Evolutionary conservation across 30 jellyfish, hydroid and myxozoan genomes (phyloP), one percentile per base, ranked within the genome.

Genomic region (Hydractinia echinata): DNA sequence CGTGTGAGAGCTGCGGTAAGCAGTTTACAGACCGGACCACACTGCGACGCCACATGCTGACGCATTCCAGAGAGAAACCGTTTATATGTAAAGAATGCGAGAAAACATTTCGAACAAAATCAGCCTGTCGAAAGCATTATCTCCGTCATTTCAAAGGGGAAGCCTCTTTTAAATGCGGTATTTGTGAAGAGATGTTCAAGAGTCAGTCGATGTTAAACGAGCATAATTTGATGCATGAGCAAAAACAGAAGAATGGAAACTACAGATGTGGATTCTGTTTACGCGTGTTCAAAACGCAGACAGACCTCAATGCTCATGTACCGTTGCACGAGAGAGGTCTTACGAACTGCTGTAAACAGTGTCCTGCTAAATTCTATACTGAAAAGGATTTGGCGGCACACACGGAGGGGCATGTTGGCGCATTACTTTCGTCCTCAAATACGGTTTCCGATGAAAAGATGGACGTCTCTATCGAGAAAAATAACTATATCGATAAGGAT

Each of bases 81-180:
- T 77, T 77, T 55, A 60, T 77, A 48, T 77, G 85, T 54, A 77
- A 77, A 77, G 85, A 77, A 77, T 77, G 85, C 39, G 85, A 77
- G 19, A 77, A 77, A 66, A 77, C 85, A 8, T 77, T 77, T 54
- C 76, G 74, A 11, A 77, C 85, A 4, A 77, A 77, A 54, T 56
- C 85, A 30, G 85, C 85, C 10, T 77, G 85, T 54, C 76, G 85
- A 56, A 77, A 77, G 52, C 85, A 77, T 66, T 77, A 77, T 77
- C 15, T 77, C 18, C 76, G 74, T 5, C 85, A 77, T 54, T 77
- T 77, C 4, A 77, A 21, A 21, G 79, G 61, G 10, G 53, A 30
- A 53, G 15, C 77, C 21, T 54, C 79, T 8, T 77, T 53, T 77
- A 77, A 77, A 77, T 77, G 85, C 53, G 85, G 85, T 39, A 56